Evolutionary conservation across 2,797 vertebrate species (phyloP).

Genomic region (Percopsis omiscomaycus): DNA sequence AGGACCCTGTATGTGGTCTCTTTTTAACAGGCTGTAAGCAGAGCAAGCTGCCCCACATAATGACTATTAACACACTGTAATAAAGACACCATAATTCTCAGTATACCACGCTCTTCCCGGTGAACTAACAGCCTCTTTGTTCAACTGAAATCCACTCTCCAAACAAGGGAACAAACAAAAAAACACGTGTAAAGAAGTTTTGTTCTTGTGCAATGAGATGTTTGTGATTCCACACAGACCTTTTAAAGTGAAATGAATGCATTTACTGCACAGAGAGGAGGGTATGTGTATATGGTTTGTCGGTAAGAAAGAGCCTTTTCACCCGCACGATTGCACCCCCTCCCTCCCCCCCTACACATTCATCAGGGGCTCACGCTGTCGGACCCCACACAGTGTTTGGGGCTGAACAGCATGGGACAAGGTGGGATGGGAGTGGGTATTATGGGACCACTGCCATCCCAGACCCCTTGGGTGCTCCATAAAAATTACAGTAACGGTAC

Average conservation of each 20-base stretch:
- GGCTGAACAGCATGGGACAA: too few species aligned
- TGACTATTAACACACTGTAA: neutral
- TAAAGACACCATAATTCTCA: neutral
- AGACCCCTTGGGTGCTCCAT: too few species aligned
- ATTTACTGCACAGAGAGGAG: constrained; percentile 9
- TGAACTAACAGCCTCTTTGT: neutral
- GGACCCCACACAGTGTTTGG: too few species aligned
- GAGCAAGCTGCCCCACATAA: neutral
- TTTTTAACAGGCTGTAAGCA: neutral
- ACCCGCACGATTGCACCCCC: too few species aligned
- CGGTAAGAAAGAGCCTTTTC: too few species aligned
- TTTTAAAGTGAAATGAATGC: constrained; percentile 15
- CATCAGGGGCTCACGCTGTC: too few species aligned
- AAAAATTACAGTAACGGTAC: too few species aligned
- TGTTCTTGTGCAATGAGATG: neutral
- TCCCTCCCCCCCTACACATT: too few species aligned
- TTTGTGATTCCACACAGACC: constrained; percentile 3
- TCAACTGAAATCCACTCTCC: neutral
- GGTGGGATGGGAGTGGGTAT: too few species aligned
- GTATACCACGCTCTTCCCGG: neutral
- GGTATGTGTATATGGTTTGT: too few species aligned
- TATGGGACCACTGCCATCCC: too few species aligned
- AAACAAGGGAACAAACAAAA: neutral
- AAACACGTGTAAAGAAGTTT: neutral
- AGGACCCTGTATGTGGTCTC: neutral